Evolutionary conservation across 2,888 invertebrate species (phyloP), one percentile per base, ranked within the genome.

Genomic region (Nymphalis polychloros): DNA sequence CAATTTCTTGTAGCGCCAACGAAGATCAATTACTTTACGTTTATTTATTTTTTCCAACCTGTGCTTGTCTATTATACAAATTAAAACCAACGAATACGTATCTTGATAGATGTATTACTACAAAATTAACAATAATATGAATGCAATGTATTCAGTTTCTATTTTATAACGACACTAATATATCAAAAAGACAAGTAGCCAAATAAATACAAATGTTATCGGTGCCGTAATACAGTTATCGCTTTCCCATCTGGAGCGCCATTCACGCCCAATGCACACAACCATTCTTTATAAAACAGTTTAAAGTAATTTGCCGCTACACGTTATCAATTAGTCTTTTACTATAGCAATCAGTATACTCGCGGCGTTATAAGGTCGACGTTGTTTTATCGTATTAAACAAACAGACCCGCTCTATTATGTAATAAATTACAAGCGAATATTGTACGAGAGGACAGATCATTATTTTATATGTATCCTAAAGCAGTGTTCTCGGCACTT

Each of bases 381-480:
- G 50, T 52, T 64, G 46, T 61, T 62, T 63, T 69, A 61, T 67
- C 41, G 59, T 52, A 57, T 62, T 60, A 60, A 64, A 62, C 50
- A 64, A 57, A 63, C 35, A 63, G 59, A 52, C 64, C 64, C 65
- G 60, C 80, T 82, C 81, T 77, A 75, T 75, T 78, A 71, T 71
- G 74, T 75, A 78, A 79, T 83, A 82, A 83, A 84, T 77, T 74
- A 76, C 70, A 69, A 70, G 73, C 76, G 77, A 78, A 80, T 84
- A 85, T 85, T 82, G 80, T 81, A 76, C 81, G 79, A 81, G 80
- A 82, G 82, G 84, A 84, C 83, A 84, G 81, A 85, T 88, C 83
- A 86, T 89, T 86, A 88, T 89, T 88, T 86, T 84, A 85, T 87
- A 86, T 87, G 83, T 82, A 81, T 82, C 82, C 81, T 86, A 81